Percentiles rank a stretch among this genome's conserved stretches.
Conservation (phyloP, 2,888 invertebrate genomes). For the Mesorhabditis belari region DNA sequence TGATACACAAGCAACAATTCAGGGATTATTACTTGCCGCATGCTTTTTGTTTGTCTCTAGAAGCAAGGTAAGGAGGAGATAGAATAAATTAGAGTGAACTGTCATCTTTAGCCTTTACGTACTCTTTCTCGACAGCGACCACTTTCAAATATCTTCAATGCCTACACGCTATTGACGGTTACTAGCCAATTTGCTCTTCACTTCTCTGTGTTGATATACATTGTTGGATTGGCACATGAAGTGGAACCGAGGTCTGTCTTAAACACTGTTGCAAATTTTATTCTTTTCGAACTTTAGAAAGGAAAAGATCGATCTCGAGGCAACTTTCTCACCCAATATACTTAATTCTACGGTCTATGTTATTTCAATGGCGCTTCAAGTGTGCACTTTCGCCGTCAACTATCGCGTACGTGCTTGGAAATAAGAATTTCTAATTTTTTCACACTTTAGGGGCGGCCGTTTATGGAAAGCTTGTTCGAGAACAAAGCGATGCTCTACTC, state of each 20-base stretch:
- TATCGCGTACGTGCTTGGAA: constrained; percentile 70
- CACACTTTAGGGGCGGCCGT: constrained; percentile 81
- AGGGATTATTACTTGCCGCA: constrained; percentile 85
- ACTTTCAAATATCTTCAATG: constrained; percentile 93
- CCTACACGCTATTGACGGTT: constrained; percentile 91
- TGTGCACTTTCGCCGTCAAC: constrained; percentile 96
- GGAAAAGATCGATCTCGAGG: constrained; percentile 46
- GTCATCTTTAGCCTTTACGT: constrained; percentile 70
- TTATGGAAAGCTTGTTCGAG: constrained; percentile 89
- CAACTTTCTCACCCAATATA: constrained; percentile 77
- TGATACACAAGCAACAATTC: constrained; percentile 88
- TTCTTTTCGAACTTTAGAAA: constrained; percentile 30
- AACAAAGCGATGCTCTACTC: constrained; percentile 88
- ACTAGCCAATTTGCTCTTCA: constrained; percentile 88
- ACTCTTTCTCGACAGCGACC: constrained; percentile 86
- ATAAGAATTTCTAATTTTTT: not conserved
- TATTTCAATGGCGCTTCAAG: constrained; percentile 90
- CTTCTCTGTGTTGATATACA: constrained; percentile 79
- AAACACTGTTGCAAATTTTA: too few relatives aligned
- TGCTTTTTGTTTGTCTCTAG: constrained; percentile 97
- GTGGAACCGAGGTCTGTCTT: constrained; percentile 37
- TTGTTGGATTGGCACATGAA: constrained; percentile 63
- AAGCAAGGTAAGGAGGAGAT: constrained; percentile 69
- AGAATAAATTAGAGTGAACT: not conserved
- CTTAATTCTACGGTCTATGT: constrained; percentile 97